Percentiles rank a stretch among this genome's conserved stretches.
These are phyloP conservation scores for Psylliodes chrysocephalus DNA, from an alignment of 2,888 invertebrate genomes.

Conservation along the genomic window DNA sequence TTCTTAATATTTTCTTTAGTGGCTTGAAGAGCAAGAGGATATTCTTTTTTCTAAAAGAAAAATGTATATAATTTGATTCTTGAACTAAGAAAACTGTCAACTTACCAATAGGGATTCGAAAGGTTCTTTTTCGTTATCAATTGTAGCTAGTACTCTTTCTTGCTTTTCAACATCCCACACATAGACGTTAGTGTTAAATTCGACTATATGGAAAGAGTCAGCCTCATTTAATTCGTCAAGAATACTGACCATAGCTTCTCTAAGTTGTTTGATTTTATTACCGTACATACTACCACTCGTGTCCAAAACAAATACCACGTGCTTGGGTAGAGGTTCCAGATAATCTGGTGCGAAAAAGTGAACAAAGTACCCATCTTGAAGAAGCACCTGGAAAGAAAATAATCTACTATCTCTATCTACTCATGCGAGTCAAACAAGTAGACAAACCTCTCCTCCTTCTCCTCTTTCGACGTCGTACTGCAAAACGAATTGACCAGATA, in stretches of 20 bases:
- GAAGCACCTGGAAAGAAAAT: constrained; percentile 64
- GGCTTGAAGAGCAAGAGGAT: constrained; percentile 1
- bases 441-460: constrained; percentile 68
- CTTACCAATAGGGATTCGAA: constrained; percentile 30
- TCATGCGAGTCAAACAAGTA: background rate
- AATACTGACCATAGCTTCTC: constrained; percentile 74
- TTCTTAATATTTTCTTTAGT: constrained; percentile 7
- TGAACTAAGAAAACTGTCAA: background rate
- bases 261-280: constrained; percentile 72
- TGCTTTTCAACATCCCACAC: constrained; percentile 38
- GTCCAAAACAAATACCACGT: constrained; percentile 79
- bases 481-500: constrained; percentile 74
- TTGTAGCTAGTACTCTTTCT: constrained; percentile 59
- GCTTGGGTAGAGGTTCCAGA: constrained; percentile 70
- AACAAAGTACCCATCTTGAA: constrained; percentile 78
- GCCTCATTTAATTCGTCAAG: constrained; percentile 57
- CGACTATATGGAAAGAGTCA: constrained; percentile 37
- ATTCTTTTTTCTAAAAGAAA: constrained; percentile 18
- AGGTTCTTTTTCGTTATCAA: constrained; percentile 48
- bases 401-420: background rate
- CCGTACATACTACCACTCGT: constrained; percentile 81
- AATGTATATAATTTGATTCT: background rate
- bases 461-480: constrained; percentile 75
- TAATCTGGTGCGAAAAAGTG: constrained; percentile 78
- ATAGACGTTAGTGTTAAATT: constrained; percentile 33